These are phyloP conservation scores for Seriola quinqueradiata DNA, from an alignment of 2,113 vertebrate species.

Conservation along the genomic window DNA sequence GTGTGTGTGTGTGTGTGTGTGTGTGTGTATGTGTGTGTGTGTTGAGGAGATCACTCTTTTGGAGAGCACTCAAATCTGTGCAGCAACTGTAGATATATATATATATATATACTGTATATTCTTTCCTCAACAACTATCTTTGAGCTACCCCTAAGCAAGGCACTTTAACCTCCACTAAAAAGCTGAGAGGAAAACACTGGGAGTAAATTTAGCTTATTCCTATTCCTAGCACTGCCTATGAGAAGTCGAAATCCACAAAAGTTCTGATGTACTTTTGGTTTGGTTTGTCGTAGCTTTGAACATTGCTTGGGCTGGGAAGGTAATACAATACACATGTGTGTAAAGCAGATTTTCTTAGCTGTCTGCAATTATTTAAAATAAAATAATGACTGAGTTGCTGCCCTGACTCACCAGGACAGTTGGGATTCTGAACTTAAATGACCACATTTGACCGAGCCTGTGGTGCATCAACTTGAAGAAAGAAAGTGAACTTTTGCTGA, in stretches of 20 bases:
- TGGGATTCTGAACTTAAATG: background rate
- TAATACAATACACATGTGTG: background rate
- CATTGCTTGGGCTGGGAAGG: background rate
- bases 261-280: background rate
- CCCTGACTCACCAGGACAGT: background rate
- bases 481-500: constrained; percentile 1
- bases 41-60: constrained; percentile 29
- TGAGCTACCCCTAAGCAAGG: constrained; percentile 22
- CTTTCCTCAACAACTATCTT: background rate
- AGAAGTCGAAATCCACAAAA: background rate
- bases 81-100: background rate
- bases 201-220: background rate
- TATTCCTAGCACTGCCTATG: background rate
- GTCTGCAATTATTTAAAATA: background rate
- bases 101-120: background rate
- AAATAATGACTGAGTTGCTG: too few species aligned
- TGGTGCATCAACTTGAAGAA: background rate
- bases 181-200: background rate
- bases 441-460: background rate
- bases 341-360: background rate
- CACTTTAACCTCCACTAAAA: background rate
- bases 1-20: background rate
- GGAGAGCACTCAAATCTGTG: constrained; percentile 35
- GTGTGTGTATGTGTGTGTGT: constrained; percentile 15
- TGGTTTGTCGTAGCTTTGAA: background rate